Conservation (phyloP, 2,888 invertebrate species). For the Aelia acuminata region DNA sequence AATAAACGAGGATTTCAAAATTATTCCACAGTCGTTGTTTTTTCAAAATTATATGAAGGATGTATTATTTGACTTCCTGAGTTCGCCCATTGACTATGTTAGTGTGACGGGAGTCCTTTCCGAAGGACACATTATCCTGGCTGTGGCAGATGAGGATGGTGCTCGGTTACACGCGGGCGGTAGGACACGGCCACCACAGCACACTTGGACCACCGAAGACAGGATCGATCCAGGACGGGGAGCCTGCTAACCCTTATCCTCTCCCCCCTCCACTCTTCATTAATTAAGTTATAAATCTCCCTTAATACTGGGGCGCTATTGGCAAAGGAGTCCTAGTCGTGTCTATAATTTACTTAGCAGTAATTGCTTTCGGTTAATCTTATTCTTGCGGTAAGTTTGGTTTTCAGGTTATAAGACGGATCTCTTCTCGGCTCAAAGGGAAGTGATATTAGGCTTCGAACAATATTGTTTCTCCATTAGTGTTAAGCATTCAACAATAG, state of each 20-base stretch:
- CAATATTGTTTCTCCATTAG: not conserved
- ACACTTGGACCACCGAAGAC: slow-evolving; percentile 6
- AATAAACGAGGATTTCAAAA: too few species aligned
- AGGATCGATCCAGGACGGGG: not conserved
- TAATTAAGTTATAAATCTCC: slow-evolving; percentile 48
- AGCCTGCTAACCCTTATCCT: not conserved
- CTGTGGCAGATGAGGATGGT: not conserved
- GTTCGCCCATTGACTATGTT: too few species aligned
- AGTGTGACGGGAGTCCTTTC: not conserved
- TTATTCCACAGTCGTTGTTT: too few species aligned
- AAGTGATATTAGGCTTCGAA: not conserved
- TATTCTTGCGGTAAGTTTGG: slow-evolving; percentile 7
- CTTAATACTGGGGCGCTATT: not conserved
- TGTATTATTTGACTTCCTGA: too few species aligned
- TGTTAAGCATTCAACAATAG: not conserved
- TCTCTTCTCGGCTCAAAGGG: not conserved
- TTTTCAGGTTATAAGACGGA: slow-evolving; percentile 22
- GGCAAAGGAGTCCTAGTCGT: slow-evolving; percentile 28
- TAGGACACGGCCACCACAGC: not conserved
- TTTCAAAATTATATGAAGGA: too few species aligned
- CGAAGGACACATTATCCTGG: not conserved
- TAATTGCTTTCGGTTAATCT: slow-evolving; percentile 35
- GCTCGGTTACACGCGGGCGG: not conserved
- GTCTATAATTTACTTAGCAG: slow-evolving; percentile 31
- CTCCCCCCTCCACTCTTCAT: slow-evolving; percentile 14